Base-by-base conservation (phyloP, 2,888 invertebrate genomes). In the Chironomus riparius region DNA sequence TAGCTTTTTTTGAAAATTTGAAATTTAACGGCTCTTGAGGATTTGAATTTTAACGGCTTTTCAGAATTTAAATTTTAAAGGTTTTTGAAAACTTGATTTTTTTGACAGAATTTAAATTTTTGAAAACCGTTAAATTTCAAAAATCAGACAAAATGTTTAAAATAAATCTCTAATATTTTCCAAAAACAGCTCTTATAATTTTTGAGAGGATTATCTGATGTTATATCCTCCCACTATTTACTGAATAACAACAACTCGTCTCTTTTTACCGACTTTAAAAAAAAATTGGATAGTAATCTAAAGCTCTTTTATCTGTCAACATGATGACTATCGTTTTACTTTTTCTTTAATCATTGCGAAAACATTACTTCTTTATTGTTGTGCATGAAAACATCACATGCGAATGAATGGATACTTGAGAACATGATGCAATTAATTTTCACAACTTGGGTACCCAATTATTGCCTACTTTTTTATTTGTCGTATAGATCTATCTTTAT, bases 241-340 rank as follows among this genome's bases (percentile, higher is more conserved):
- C 38, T 38, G 38, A 38, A 38, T 38, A 50, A 13, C 50, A 50
- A 50, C 15, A 50, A n/a, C 50, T n/a, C 15, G 15, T n/a, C 13
- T 50, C 13, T 50, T 28, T 50, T n/a, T 13, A 83, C 80, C 48
- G 62, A 77, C 76, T 70, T 78, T 77, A 47, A 76, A 18, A 56
- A 61, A 68, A 18, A 65, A 71, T 61, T 74, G 65, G 62, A 62
- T 74, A 47, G 22, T 68, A 62, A 74, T 74, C 68, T 62, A 61
- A 74, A 62, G 48, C 28, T 24, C n/a, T 47, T 38, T 61, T 47
- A 18, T 47, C 38, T 73, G 62, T 74, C 65, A 65, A 65, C 68
- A 74, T 15, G 15, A 73, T 62, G 28, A 61, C 22, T 70, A 38
- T 62, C 72, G 72, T 24, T 24, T 62, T 62, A 21, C 24, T 15